phyloP scores from a whole-genome alignment of 2,797 vertebrate genomes.

The Cyprinella venusta region DNA sequence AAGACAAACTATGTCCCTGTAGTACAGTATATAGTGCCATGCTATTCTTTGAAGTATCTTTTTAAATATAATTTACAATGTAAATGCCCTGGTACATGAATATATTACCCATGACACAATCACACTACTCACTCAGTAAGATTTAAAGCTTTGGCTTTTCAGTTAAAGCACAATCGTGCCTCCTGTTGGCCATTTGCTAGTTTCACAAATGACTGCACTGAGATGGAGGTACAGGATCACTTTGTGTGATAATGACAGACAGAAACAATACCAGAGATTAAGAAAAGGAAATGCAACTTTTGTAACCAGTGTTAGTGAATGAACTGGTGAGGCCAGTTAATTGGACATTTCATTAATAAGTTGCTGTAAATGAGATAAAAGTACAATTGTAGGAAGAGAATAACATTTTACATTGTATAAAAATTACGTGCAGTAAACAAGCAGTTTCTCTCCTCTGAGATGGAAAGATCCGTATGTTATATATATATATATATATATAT shows the following conservation, averaged over 20 bases:
- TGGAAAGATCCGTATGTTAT: slow-evolving; percentile 18
- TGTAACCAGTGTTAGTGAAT: slow-evolving; percentile 22
- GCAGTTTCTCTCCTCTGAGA: slow-evolving; percentile 22
- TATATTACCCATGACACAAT: not conserved
- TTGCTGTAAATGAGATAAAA: slow-evolving; percentile 77
- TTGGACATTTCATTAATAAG: slow-evolving; percentile 27
- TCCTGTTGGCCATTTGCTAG: not conserved
- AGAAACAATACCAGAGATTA: not conserved
- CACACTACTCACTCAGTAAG: not conserved
- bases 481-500: no score
- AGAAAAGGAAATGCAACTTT: not conserved
- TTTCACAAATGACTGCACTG: slow-evolving; percentile 7
- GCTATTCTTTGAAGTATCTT: not conserved
- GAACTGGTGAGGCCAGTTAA: not conserved
- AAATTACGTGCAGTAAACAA: slow-evolving; percentile 75
- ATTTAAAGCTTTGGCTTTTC: not conserved
- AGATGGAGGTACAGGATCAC: not conserved
- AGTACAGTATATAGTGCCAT: not conserved
- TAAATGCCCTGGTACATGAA: not conserved
- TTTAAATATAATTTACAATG: not conserved
- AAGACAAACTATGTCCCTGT: not conserved
- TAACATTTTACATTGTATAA: slow-evolving; percentile 86
- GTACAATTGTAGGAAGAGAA: slow-evolving; percentile 71
- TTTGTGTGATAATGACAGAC: not conserved
- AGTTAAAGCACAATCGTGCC: not conserved